phyloP scores from a whole-genome alignment of 2,797 vertebrate species.

The Etheostoma perlongum region DNA sequence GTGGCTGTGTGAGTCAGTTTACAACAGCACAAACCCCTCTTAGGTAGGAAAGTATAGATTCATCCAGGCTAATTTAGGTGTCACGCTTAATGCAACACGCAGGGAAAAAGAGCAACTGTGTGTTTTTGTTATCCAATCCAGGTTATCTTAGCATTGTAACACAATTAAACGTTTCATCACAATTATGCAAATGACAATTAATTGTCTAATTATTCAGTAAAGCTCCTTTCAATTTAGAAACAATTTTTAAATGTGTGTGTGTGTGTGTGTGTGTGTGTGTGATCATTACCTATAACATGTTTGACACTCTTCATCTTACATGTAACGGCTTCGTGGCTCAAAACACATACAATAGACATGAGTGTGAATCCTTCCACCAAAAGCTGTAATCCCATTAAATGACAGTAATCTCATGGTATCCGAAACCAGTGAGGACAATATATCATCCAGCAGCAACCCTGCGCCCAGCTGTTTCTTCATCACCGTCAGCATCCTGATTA shows the following conservation, averaged over 20 bases:
- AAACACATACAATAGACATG: conserved; percentile 18
- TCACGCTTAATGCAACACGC: too few species aligned
- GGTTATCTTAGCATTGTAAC: too few species aligned
- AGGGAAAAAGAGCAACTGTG: too few species aligned
- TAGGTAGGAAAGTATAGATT: too few species aligned
- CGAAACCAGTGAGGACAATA: conserved; percentile 4
- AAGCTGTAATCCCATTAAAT: conserved; percentile 39
- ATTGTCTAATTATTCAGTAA: too few species aligned
- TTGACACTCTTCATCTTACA: conserved; percentile 60
- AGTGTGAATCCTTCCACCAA: conserved; percentile 31
- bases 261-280: conserved; percentile 12
- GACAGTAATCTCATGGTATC: conserved; percentile 38
- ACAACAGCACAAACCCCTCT: too few species aligned
- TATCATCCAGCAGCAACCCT: conserved; percentile 17
- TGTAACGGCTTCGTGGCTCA: conserved; percentile 3
- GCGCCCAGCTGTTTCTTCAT: conserved; percentile 33
- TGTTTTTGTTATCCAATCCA: too few species aligned
- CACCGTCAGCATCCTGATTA: conserved; percentile 15
- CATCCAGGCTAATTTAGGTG: too few species aligned
- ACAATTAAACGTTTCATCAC: too few species aligned
- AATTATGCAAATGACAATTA: too few species aligned
- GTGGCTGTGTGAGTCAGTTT: too few species aligned
- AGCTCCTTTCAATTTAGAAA: too few species aligned
- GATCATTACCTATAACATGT: conserved; percentile 68
- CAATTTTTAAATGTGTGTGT: not conserved